phyloP scores from a whole-genome alignment of 1,140 invertebrate genomes.

The Bombus pascuorum region DNA sequence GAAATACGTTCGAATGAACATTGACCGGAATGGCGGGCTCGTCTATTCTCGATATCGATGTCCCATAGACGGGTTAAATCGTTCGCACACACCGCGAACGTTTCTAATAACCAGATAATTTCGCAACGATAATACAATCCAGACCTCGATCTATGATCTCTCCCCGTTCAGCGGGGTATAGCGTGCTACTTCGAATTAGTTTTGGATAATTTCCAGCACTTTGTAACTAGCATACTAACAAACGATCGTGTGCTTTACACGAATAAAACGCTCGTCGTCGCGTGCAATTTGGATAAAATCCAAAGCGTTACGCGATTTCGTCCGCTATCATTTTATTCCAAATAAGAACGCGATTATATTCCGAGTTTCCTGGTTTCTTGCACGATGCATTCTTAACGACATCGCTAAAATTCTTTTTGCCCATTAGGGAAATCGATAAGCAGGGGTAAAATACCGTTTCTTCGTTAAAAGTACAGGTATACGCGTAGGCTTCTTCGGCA shows the following conservation, averaged over 20 bases:
- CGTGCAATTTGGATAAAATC: constrained; percentile 36
- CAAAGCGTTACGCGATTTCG: neutral
- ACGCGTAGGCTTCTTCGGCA: too few species aligned
- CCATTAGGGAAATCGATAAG: too few species aligned
- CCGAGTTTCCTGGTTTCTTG: neutral
- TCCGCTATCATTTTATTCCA: neutral
- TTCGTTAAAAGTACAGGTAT: too few species aligned
- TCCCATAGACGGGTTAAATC: constrained; percentile 19
- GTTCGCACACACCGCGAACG: neutral
- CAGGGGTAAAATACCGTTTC: too few species aligned
- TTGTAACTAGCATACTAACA: neutral
- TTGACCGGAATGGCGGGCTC: neutral
- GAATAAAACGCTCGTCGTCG: constrained; percentile 9
- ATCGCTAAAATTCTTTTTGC: too few species aligned
- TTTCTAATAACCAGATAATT: constrained; percentile 38
- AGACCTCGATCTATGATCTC: neutral
- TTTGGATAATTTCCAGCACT: constrained; percentile 46
- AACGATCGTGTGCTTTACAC: constrained; percentile 27
- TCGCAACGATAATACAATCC: constrained; percentile 28
- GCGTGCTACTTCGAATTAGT: constrained; percentile 40
- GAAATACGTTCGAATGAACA: neutral
- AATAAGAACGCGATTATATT: constrained; percentile 11
- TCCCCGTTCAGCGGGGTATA: neutral
- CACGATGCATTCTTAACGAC: too few species aligned
- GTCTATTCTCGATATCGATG: constrained; percentile 16